These are phyloP conservation scores for Phengaris alcon DNA, from an alignment of 2,888 invertebrate genomes.

Conservation along the genomic window DNA sequence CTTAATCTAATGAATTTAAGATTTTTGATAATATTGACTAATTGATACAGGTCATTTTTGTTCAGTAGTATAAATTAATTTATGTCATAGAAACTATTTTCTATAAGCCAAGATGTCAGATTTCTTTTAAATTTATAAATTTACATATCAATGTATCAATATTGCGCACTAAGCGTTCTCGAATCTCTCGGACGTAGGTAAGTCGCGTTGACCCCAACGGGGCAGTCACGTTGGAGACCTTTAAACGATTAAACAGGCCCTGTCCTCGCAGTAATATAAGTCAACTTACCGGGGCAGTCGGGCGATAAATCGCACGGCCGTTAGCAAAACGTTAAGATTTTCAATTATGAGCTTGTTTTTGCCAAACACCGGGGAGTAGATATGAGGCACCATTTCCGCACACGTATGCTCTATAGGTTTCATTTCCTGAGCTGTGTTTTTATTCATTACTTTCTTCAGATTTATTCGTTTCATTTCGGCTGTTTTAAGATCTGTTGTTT, in stretches of 20 bases:
- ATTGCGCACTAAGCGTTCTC: too few species aligned
- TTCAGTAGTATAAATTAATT: too few species aligned
- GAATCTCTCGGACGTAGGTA: too few species aligned
- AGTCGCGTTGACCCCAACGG: not conserved
- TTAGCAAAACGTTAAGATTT: slow-evolving; percentile 16
- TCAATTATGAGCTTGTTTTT: slow-evolving; percentile 22
- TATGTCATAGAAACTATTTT: too few species aligned
- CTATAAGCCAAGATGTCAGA: too few species aligned
- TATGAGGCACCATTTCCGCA: slow-evolving; percentile 3
- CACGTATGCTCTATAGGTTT: not conserved
- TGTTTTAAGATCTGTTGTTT: not conserved
- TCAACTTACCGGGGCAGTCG: not conserved
- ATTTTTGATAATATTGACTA: too few species aligned
- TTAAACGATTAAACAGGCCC: not conserved
- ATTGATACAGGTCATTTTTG: too few species aligned
- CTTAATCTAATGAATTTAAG: too few species aligned
- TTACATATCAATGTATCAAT: too few species aligned
- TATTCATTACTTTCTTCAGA: slow-evolving; percentile 8
- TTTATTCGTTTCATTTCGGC: slow-evolving; percentile 13
- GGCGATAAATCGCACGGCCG: not conserved
- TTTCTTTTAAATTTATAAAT: too few species aligned
- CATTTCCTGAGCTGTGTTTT: slow-evolving; percentile 5
- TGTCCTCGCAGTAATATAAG: not conserved
- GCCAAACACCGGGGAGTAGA: slow-evolving; percentile 15
- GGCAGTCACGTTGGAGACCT: not conserved